Percentiles rank a stretch among this genome's conserved stretches.
phyloP scores from a whole-genome alignment of 2,113 vertebrate genomes.

The Atractosteus spatula region DNA sequence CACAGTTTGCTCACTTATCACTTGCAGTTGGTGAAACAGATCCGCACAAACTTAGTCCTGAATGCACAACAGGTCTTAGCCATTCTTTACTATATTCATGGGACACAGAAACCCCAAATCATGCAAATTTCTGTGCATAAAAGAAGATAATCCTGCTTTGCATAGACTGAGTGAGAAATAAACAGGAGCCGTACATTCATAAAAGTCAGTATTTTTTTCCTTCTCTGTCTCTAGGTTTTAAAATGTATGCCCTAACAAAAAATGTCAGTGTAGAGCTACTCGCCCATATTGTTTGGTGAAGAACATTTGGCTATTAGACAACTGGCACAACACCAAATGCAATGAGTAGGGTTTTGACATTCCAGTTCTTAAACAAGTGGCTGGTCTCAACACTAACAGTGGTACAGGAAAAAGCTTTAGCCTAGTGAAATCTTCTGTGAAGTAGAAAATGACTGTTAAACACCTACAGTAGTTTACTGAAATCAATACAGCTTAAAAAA shows the following conservation, averaged over 20 bases:
- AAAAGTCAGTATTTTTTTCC: constrained; percentile 12
- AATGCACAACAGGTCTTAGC: not conserved
- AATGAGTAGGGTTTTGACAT: not conserved
- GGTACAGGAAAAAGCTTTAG: constrained; percentile 7
- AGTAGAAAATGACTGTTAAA: constrained; percentile 1
- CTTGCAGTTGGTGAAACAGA: constrained; percentile 14
- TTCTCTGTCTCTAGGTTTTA: constrained; percentile 12
- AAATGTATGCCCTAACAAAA: not conserved
- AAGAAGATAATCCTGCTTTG: no score
- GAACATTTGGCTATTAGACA: not conserved
- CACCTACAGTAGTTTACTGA: constrained; percentile 11
- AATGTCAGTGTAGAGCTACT: not conserved
- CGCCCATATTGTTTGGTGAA: not conserved
- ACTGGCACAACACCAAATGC: not conserved
- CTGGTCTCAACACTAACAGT: constrained; percentile 7
- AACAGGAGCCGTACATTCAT: no score
- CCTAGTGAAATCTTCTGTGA: not conserved
- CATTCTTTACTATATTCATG: not conserved
- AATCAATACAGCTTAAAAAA: constrained; percentile 2
- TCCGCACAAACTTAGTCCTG: constrained; percentile 5
- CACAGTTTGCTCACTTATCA: constrained; percentile 15
- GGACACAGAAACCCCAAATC: not conserved
- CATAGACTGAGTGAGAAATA: not conserved
- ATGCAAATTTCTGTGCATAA: no score
- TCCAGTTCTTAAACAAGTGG: not conserved